A percentile compares a stretch with the other conserved stretches of the same genome.
Conservation (phyloP, 2,797 vertebrate species). For the Hoplostethus mediterraneus region DNA sequence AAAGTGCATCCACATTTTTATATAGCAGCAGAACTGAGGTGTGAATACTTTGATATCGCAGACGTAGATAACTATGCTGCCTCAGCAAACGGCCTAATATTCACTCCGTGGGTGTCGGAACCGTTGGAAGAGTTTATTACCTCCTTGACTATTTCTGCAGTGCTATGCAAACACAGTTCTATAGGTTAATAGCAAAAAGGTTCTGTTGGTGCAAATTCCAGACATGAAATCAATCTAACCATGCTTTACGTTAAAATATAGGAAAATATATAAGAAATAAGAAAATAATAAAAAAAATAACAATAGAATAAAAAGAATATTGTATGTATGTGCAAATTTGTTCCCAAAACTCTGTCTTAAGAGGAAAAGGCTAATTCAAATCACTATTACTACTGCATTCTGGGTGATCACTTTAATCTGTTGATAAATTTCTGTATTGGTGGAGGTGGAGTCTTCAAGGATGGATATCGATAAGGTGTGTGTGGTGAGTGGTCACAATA, state of each 20-base stretch:
- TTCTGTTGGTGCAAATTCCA: constrained; percentile 7
- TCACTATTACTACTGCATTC: neutral
- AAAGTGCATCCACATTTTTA: constrained; percentile 41
- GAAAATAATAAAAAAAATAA: too few species aligned
- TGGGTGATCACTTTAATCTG: neutral
- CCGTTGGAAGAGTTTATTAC: constrained; percentile 41
- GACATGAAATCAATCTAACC: constrained; percentile 11
- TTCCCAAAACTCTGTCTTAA: neutral
- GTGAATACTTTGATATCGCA: constrained; percentile 34
- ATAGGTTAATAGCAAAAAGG: neutral
- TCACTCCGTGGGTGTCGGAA: constrained; percentile 21
- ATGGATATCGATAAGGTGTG: neutral
- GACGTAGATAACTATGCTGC: constrained; percentile 18
- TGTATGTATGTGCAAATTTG: too few species aligned
- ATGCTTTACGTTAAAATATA: neutral
- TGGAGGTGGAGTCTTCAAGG: neutral
- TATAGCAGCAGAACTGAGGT: constrained; percentile 25
- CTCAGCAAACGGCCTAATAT: constrained; percentile 31
- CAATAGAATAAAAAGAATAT: too few species aligned
- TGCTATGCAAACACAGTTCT: neutral
- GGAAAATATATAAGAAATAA: too few species aligned
- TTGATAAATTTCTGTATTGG: neutral
- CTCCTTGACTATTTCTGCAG: constrained; percentile 15
- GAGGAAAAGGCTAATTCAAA: neutral
- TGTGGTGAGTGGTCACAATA: neutral